Evolutionary conservation across 2,113 vertebrate genomes (phyloP).

Genomic region (Petrocephalus zakoni): DNA sequence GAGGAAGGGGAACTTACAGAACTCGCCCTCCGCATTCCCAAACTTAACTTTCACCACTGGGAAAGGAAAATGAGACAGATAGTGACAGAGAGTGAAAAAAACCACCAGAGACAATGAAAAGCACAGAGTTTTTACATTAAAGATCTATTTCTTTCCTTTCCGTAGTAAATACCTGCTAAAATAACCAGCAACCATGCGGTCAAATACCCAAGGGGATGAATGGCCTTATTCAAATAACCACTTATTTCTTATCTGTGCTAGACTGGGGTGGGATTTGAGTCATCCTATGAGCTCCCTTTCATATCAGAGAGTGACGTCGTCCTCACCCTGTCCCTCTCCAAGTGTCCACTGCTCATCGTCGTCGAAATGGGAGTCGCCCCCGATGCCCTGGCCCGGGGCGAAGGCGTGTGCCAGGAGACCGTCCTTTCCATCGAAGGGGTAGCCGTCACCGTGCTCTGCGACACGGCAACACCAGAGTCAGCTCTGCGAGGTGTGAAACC

Average conservation of each 20-base stretch:
- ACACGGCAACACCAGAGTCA: constrained; percentile 23
- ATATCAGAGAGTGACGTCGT: background rate
- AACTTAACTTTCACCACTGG: constrained; percentile 93
- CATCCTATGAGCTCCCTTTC: background rate
- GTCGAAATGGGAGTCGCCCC: constrained; percentile 96
- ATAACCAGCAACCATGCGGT: background rate
- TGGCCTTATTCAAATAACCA: background rate
- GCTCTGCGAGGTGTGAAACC: background rate
- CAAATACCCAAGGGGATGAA: background rate
- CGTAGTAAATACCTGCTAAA: background rate
- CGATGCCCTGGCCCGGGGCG: constrained; percentile 84
- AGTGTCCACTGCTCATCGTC: constrained; percentile 97
- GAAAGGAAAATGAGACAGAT: background rate
- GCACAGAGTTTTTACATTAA: background rate
- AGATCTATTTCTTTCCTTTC: background rate
- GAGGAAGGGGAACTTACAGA: constrained; percentile 93
- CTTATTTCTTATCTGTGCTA: background rate
- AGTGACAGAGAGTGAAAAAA: background rate
- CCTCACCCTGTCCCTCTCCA: constrained; percentile 89
- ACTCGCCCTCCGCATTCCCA: constrained; percentile 91
- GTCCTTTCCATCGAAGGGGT: constrained; percentile 95
- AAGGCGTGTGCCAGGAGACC: constrained; percentile 96
- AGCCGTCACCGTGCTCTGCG: constrained; percentile 93
- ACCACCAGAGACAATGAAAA: background rate
- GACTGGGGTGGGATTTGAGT: background rate